Evolutionary conservation across 2,797 vertebrate genomes (phyloP).

Genomic region (Acanthurus leucopareius): DNA sequence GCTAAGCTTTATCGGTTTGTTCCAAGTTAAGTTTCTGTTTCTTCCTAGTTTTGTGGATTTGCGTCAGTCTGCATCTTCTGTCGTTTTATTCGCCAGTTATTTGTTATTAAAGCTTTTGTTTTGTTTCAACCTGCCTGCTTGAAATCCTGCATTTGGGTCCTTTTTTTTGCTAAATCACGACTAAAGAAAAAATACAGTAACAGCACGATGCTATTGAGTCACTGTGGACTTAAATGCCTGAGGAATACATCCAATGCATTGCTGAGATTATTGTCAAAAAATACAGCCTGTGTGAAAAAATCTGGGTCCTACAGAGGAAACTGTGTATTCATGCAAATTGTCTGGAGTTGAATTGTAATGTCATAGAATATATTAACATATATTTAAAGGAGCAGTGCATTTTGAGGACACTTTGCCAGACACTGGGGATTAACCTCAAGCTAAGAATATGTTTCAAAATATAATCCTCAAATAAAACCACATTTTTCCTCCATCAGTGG

Average conservation of each 20-base stretch:
- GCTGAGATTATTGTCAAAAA: not conserved
- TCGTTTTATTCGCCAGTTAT: too few species aligned
- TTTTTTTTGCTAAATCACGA: too few species aligned
- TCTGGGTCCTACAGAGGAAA: not conserved
- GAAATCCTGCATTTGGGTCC: too few species aligned
- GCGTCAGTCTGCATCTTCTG: too few species aligned
- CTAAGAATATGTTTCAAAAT: constrained; percentile 2
- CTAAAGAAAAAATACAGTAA: not conserved
- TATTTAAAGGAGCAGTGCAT: not conserved
- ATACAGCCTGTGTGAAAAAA: not conserved
- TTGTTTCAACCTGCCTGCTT: too few species aligned
- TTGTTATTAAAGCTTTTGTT: too few species aligned
- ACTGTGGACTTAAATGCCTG: constrained; percentile 7
- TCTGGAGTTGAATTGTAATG: not conserved
- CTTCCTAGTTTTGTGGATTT: too few species aligned
- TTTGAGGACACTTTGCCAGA: not conserved
- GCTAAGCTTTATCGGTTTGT: too few species aligned
- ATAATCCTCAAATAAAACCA: constrained; percentile 12
- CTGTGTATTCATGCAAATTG: not conserved
- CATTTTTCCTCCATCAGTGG: not conserved
- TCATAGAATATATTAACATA: not conserved
- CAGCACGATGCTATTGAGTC: constrained; percentile 12
- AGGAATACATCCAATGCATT: constrained; percentile 1
- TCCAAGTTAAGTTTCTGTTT: too few species aligned
- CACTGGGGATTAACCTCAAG: constrained; percentile 6